phyloP scores from a whole-genome alignment of 2,113 vertebrate species.

The Spea multiplicata region DNA sequence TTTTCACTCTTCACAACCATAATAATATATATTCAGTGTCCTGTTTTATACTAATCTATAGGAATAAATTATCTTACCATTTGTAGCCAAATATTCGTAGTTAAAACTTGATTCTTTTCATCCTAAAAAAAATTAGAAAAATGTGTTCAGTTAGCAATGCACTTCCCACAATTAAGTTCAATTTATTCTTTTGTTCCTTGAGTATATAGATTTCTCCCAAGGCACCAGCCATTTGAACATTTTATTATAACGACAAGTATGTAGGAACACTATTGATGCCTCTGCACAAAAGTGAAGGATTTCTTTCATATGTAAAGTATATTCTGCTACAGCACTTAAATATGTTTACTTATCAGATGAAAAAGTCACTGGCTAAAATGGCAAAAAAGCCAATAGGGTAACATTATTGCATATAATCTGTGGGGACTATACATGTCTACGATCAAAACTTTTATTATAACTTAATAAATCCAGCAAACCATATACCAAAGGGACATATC shows the following conservation, averaged over 20 bases:
- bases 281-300: constrained; percentile 2
- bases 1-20: too few species aligned
- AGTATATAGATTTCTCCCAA: constrained; percentile 19
- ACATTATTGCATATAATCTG: too few species aligned
- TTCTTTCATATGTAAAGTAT: constrained; percentile 2
- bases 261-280: background rate
- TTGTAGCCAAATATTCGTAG: constrained; percentile 90
- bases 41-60: background rate
- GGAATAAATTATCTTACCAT: constrained; percentile 72
- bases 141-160: background rate
- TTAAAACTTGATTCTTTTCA: constrained; percentile 95
- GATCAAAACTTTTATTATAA: too few species aligned
- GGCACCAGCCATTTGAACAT: constrained; percentile 8
- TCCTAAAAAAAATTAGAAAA: constrained; percentile 72
- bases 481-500: too few species aligned
- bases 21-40: too few species aligned
- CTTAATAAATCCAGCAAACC: too few species aligned
- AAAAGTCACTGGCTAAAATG: background rate
- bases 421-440: too few species aligned
- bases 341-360: background rate
- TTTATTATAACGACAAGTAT: constrained; percentile 3
- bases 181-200: constrained; percentile 16
- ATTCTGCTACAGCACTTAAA: background rate
- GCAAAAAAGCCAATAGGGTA: background rate
- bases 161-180: constrained; percentile 10